Evolutionary conservation across 2,113 vertebrate species (phyloP).

Genomic region (Lophius piscatorius): DNA sequence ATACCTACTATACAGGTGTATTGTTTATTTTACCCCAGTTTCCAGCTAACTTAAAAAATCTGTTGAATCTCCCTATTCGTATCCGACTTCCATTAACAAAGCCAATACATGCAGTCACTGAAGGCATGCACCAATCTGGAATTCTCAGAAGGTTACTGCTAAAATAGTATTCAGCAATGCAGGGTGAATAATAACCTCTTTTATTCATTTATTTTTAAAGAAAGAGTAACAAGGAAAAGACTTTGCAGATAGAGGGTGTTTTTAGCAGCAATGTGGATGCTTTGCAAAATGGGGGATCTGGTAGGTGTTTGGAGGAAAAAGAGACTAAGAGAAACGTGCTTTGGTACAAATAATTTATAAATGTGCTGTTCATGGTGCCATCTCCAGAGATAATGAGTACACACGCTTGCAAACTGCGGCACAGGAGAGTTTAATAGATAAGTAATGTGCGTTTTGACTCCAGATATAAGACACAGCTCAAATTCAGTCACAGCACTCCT

Average conservation of each 20-base stretch:
- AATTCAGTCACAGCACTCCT: slow-evolving; percentile 14
- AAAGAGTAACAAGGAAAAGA: too few relatives aligned
- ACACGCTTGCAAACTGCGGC: slow-evolving; percentile 51
- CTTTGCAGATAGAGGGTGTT: slow-evolving; percentile 49
- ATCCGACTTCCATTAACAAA: too few relatives aligned
- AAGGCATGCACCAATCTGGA: too few relatives aligned
- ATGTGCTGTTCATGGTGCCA: slow-evolving; percentile 30
- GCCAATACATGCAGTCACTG: too few relatives aligned
- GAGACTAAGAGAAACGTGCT: slow-evolving; percentile 36
- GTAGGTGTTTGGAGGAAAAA: slow-evolving; percentile 15
- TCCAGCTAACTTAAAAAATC: too few relatives aligned
- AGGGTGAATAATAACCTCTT: slow-evolving; percentile 39
- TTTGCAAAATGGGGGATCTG: slow-evolving; percentile 34
- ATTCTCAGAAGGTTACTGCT: too few relatives aligned
- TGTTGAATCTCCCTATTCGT: too few relatives aligned
- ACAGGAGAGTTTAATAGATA: slow-evolving; percentile 68
- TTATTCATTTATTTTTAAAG: too few relatives aligned
- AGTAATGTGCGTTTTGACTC: slow-evolving; percentile 55
- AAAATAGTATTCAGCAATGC: slow-evolving; percentile 29
- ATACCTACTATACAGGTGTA: too few relatives aligned
- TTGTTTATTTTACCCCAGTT: too few relatives aligned
- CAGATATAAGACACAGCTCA: slow-evolving; percentile 25
- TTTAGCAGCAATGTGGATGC: slow-evolving; percentile 62
- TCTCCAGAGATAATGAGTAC: slow-evolving; percentile 51
- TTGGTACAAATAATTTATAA: slow-evolving; percentile 63